Percentiles rank a stretch among this genome's conserved stretches.
These are phyloP conservation scores for Trogon melanurus DNA, from an alignment of 2,113 vertebrate species.

Conservation along the genomic window DNA sequence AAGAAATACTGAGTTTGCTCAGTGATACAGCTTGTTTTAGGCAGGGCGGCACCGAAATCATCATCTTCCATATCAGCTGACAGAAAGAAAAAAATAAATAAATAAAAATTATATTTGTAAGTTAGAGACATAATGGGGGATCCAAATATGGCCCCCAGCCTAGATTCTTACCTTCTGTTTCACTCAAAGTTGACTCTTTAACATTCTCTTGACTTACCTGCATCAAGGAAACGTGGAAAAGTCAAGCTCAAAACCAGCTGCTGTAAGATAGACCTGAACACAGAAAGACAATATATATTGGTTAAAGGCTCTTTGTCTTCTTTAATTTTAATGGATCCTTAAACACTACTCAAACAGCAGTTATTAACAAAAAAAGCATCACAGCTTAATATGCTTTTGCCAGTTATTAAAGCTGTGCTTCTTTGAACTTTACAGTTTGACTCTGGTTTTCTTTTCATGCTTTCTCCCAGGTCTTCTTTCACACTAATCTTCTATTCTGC, in stretches of 20 bases:
- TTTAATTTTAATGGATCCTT: background rate
- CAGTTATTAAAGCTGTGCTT: background rate
- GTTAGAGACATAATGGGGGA: background rate
- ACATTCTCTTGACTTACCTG: conserved; percentile 81
- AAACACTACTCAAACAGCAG: background rate
- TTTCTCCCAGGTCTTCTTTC: background rate
- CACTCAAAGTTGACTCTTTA: conserved; percentile 22
- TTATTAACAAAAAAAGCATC: background rate
- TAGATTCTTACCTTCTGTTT: conserved; percentile 36
- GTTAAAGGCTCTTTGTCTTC: background rate
- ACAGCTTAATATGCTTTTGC: background rate
- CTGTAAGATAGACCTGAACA: conserved; percentile 91
- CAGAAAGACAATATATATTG: conserved; percentile 19
- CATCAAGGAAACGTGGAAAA: conserved; percentile 87
- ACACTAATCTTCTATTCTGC: background rate
- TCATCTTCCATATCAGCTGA: conserved; percentile 90
- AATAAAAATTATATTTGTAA: background rate
- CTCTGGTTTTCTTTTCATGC: background rate
- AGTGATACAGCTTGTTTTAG: conserved; percentile 97
- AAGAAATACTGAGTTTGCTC: conserved; percentile 99
- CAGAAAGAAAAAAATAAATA: conserved; percentile 9
- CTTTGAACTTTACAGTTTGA: background rate
- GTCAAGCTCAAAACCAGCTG: conserved; percentile 89
- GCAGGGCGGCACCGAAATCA: conserved; percentile 85
- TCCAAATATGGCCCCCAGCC: background rate